Evolutionary conservation across 2,797 vertebrate species (phyloP), one percentile per base, ranked within the genome.

Genomic region (Sebastes steindachneri): DNA sequence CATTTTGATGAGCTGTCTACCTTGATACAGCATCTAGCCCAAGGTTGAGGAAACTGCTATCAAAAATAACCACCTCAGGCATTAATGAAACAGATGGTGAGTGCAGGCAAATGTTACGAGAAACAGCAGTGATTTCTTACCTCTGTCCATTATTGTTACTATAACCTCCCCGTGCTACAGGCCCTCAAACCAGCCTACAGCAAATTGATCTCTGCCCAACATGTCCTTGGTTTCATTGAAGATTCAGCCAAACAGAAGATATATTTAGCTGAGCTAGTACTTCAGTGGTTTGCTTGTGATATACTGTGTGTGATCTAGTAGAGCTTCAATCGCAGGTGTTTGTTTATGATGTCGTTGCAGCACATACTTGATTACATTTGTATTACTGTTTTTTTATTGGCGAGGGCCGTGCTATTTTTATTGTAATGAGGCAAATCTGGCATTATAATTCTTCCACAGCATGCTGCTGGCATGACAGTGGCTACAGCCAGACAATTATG

Each of bases 1-100:
- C 82, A 86, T 80, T 75, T 68, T 88, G 81, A 91, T 68, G 59
- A 59, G 60, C 68, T 68, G 83, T 86, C 79, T 29, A 48, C 65
- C 67, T 73, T 75, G 71, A 65, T 81, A 69, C 14, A 37, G 76
- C 53, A 68, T 75, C 17, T 7, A 25, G 28, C 67, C 54, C 55
- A 62, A 77, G 75, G 76, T 70, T 79, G 83, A 63, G 31, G 19
- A 31, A 79, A 59, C 57, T 9, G 41, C 37, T 29, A 72, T 79
- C 15, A 78, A 69, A 48, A 79, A 79, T 65, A 57, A 14, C 29
- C 69, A 45, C 73, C 31, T 5, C 35, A 35, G 72, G 75, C 62
- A 51, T 74, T 83, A 76, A 79, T 89, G 55, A 75, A 85, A 86
- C 75, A 81, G 79, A 79, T 67, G 67, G 71, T 68, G 68, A 68